Base-by-base conservation (phyloP, 2,113 vertebrate genomes). In the Phrynosoma platyrhinos region DNA sequence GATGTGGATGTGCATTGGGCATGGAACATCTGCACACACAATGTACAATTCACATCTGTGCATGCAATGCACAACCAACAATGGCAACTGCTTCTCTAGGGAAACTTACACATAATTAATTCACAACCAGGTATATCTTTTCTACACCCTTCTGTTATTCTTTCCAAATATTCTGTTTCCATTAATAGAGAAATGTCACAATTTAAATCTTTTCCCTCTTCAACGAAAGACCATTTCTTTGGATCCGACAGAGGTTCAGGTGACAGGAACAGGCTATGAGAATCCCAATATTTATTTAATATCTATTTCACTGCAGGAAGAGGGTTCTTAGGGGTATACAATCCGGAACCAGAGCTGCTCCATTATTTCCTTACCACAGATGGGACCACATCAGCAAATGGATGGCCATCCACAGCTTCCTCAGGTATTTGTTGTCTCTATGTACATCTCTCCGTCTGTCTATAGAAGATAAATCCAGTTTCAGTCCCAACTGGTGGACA, bases 301-400 rank as follows among this genome's bases (percentile, higher is more conserved):
- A 40, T 9, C 27, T 3, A 4, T 87, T 25, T 84, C 32, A 0
- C 64, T 93, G 8, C 92, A 97, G 97, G 55, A 82, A 85, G 90
- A 87, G 98, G 98, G 30, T 98, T 99, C 92, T 87, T 96, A 47
- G 98, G 98, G 4, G 93, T 98, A 40, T 96, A 97, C 83, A 93
- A 94, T 1, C 95, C 97, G 8, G 92, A 97, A 77, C 95, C 93
- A 32, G 87, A 95, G 55, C 86, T 96, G 9, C 68, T 99, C 1
- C 91, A 90, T 10, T 85, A 84, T 9, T 91, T 98, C 58, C 72
- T 96, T 3, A 0, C 79, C 66, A 27, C 66, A 72, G 47, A 52
- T 0, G 86, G 92, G 75, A 74, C 36, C 69, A 9, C 88, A 1
- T 0, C 84, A 0, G 47, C 1, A 23, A 53, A 0, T 0, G 3